phyloP scores from a whole-genome alignment of 2,797 vertebrate species.

The Muraenolepis orangiensis region DNA sequence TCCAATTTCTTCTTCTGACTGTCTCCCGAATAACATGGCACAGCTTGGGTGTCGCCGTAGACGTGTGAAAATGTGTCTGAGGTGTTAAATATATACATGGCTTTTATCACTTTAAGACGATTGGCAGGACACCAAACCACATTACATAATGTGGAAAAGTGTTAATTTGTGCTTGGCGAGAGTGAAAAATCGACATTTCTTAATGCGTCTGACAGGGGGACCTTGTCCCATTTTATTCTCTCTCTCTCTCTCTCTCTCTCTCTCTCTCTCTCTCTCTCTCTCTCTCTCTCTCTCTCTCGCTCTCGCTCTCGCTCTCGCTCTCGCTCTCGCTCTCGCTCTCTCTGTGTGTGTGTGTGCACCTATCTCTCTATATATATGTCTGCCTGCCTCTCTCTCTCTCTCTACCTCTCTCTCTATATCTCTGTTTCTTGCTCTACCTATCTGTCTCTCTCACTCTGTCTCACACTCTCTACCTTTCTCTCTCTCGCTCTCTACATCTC shows the following conservation, averaged over 20 bases:
- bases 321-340: neutral
- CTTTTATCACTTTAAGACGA: neutral
- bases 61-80: neutral
- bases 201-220: neutral
- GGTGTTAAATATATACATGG: neutral
- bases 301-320: neutral
- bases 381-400: neutral
- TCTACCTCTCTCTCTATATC: neutral
- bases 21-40: neutral
- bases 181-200: neutral
- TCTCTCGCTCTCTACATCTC: neutral
- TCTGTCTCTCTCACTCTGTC: neutral
- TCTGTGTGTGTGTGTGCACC: neutral
- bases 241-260: neutral
- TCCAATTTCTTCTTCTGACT: neutral
- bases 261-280: neutral
- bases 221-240: neutral
- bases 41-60: neutral
- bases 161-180: neutral
- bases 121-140: neutral
- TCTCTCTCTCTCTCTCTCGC: neutral
- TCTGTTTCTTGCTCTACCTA: neutral
- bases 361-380: neutral
- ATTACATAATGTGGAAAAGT: neutral
- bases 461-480: neutral